These are phyloP conservation scores for Tadarida brasiliensis DNA, from an alignment of 2,797 vertebrate genomes.

Conservation along the genomic window DNA sequence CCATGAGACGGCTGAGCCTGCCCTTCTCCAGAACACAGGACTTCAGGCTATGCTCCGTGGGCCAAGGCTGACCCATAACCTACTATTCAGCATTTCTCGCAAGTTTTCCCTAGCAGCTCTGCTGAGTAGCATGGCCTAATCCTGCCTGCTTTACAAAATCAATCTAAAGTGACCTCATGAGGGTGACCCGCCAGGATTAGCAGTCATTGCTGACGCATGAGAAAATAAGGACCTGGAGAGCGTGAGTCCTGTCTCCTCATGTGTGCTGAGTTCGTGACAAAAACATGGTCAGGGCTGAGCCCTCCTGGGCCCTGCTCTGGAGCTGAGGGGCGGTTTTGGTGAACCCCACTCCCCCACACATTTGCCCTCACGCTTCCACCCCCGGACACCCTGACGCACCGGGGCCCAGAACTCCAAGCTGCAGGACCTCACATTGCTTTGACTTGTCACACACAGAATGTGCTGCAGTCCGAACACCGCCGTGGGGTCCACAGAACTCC, in stretches of 20 bases:
- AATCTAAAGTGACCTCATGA: conserved; percentile 39
- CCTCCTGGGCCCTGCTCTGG: not conserved
- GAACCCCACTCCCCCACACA: not conserved
- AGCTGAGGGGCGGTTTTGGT: not conserved
- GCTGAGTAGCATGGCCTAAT: not conserved
- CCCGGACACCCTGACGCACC: not conserved
- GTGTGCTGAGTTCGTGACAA: not conserved
- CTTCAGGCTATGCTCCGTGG: fast-evolving
- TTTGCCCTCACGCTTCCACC: not conserved
- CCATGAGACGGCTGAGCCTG: fast-evolving
- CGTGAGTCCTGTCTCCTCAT: not conserved
- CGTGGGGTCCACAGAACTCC: not conserved
- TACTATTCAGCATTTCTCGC: not conserved
- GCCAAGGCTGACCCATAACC: not conserved
- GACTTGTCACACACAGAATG: not conserved
- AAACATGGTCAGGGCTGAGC: not conserved
- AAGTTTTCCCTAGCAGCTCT: conserved; percentile 1
- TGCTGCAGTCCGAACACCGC: not conserved
- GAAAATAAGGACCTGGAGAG: not conserved
- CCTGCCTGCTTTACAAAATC: conserved; percentile 28
- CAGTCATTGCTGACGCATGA: conserved; percentile 9
- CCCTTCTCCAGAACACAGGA: not conserved
- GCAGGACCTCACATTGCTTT: not conserved
- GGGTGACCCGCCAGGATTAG: not conserved
- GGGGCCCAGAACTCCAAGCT: not conserved